phyloP scores from a whole-genome alignment of 2,888 invertebrate genomes.

The Timandra comae region DNA sequence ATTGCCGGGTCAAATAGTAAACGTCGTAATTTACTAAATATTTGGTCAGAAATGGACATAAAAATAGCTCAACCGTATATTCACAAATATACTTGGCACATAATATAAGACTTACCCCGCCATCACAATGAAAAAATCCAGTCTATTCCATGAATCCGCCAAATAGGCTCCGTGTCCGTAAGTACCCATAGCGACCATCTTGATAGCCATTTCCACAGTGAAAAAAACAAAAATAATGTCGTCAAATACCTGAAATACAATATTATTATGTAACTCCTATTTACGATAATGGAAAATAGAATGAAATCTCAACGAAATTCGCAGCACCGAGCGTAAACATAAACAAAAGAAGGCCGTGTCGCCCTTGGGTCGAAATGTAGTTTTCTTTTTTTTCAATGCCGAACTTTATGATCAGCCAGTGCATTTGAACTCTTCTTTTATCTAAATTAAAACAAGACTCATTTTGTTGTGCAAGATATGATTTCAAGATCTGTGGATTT shows the following conservation, averaged over 20 bases:
- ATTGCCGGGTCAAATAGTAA: no score
- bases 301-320: constrained; percentile 15
- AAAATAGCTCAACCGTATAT: no score
- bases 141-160: constrained; percentile 98
- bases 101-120: constrained; percentile 87
- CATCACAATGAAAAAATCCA: constrained; percentile 98
- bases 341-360: constrained; percentile 20
- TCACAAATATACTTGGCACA: no score
- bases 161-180: constrained; percentile 95
- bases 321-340: constrained; percentile 15
- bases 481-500: no score
- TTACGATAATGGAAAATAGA: constrained; percentile 16
- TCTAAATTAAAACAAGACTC: no score
- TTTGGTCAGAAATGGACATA: no score
- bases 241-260: constrained; percentile 87
- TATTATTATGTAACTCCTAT: constrained; percentile 11
- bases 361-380: constrained; percentile 10
- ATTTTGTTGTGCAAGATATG: no score
- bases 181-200: constrained; percentile 99
- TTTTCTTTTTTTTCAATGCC: constrained; percentile 12
- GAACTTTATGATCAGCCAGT: constrained; percentile 15
- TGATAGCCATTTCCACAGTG: constrained; percentile 97
- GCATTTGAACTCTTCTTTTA: constrained; percentile 10
- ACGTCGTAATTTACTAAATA: no score
- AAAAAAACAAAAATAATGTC: constrained; percentile 99